Evolutionary conservation across 2,888 invertebrate species (phyloP), one percentile per base, ranked within the genome.

Genomic region (Galerucella calmariensis): DNA sequence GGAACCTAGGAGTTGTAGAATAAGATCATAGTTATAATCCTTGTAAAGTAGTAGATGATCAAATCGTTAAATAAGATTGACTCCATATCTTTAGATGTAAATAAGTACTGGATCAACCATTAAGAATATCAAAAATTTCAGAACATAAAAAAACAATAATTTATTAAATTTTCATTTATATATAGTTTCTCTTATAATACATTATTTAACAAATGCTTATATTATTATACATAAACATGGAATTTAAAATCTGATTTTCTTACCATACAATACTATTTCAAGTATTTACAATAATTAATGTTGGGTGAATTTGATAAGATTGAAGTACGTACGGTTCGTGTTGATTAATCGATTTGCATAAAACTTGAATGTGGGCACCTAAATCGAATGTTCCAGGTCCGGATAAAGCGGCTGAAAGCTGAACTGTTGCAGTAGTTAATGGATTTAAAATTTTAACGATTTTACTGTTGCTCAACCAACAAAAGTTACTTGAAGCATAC

Each of bases 321-420:
- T 87, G 87, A 66, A 85, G 78, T 71, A 85, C 80, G 58, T 83
- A 81, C 63, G 78, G 75, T 67, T 85, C 83, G 3, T 80, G 79
- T 67, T 82, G 77, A 70, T 83, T 78, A 46, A 80, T 70, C 73
- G 78, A 79, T 79, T 82, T 84, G 80, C 88, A 88, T 76, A 84
- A 88, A n/a, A 91, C 84, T 80, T 90, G 89, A 83, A 93, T 89
- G 67, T 92, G 90, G 12, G 91, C 89, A 65, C 92, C 92, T 75
- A 94, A 88, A 80, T 92, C 90, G 85, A 92, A 94, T 8, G 92
- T 91, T 74, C 94, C 94, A 48, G 93, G 91, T 53, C 90, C 87
- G 41, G 92, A 89, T 79, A 92, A 88, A 75, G 91, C 88, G 20
- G 91, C 92, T 71, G 91, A 88, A 27, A 88, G 81, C 68, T 81